Percentiles rank a stretch among this genome's conserved stretches.
Evolutionary conservation across 2,797 vertebrate species (phyloP).

Genomic region (Pseudomugil tenellus): DNA sequence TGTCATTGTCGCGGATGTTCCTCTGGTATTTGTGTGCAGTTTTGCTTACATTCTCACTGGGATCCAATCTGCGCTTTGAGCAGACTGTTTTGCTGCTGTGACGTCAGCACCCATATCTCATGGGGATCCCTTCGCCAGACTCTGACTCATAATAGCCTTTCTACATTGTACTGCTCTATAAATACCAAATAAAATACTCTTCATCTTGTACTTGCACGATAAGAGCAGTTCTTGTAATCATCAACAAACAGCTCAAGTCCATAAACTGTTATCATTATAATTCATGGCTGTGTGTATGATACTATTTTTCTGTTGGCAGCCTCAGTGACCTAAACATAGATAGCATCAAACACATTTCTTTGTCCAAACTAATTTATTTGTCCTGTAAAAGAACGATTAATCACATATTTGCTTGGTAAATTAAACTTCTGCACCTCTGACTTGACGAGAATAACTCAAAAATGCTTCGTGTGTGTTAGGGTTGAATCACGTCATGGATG

Average conservation of each 20-base stretch:
- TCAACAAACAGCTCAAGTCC: conserved; percentile 19
- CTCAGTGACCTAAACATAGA: conserved; percentile 2
- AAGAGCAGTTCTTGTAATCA: not conserved
- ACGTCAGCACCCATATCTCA: conserved; percentile 56
- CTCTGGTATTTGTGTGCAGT: conserved; percentile 26
- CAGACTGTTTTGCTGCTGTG: conserved; percentile 59
- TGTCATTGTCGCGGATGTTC: conserved; percentile 8
- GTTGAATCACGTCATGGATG: too few relatives aligned
- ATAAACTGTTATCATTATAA: conserved; percentile 41
- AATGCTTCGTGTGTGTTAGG: conserved; percentile 23
- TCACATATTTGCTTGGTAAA: conserved; percentile 31
- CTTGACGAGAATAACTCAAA: conserved; percentile 38
- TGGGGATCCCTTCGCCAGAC: conserved; percentile 68
- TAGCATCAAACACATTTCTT: conserved; percentile 30
- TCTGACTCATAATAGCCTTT: conserved; percentile 71
- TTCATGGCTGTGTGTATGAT: conserved; percentile 22
- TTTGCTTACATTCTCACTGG: conserved; percentile 58
- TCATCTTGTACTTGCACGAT: conserved; percentile 16
- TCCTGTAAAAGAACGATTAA: conserved; percentile 44
- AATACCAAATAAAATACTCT: conserved; percentile 31
- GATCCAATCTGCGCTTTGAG: conserved; percentile 57
- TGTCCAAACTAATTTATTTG: conserved; percentile 25
- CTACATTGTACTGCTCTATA: conserved; percentile 28
- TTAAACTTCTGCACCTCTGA: conserved; percentile 46
- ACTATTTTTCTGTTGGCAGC: conserved; percentile 24